A percentile compares a stretch with the other conserved stretches of the same genome.
Conservation (phyloP, 23 tunicate species). For the Trididemnum miniatum region DNA sequence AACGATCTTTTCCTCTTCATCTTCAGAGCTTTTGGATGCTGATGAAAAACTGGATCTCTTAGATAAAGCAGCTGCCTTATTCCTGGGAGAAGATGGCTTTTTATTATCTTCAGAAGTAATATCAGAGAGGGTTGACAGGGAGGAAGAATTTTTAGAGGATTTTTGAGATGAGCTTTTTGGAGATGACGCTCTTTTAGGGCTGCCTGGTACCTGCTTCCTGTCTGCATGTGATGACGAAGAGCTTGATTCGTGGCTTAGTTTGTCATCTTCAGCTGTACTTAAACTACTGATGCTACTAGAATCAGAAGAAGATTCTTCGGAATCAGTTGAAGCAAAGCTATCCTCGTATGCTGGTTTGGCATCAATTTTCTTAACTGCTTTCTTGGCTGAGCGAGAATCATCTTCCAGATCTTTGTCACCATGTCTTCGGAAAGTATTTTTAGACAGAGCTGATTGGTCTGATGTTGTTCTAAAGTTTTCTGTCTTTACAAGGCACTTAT, state of each 20-base stretch:
- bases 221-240: not conserved
- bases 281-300: constrained; percentile 29
- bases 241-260: not conserved
- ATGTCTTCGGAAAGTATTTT: constrained; percentile 7
- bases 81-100: not conserved
- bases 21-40: not conserved
- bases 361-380: not conserved
- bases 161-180: not conserved
- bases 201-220: not conserved
- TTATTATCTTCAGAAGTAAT: not conserved
- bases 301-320: not conserved
- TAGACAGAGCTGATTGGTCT: constrained; percentile 7
- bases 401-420: not conserved
- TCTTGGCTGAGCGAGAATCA: not conserved
- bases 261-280: constrained; percentile 5
- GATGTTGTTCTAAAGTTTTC: constrained; percentile 5
- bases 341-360: not conserved
- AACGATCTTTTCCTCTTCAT: constrained; percentile 15
- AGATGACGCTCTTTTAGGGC: not conserved
- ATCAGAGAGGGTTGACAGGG: constrained; percentile 19
- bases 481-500: constrained; percentile 34
- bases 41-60: not conserved
- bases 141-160: constrained; percentile 13
- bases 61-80: not conserved
- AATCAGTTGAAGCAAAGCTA: constrained; percentile 17